A percentile compares a stretch with the other conserved stretches of the same genome.
Evolutionary conservation across 53 echinoderm and acorn worm species (phyloP).

Genomic region (Temnopleurus reevesii): DNA sequence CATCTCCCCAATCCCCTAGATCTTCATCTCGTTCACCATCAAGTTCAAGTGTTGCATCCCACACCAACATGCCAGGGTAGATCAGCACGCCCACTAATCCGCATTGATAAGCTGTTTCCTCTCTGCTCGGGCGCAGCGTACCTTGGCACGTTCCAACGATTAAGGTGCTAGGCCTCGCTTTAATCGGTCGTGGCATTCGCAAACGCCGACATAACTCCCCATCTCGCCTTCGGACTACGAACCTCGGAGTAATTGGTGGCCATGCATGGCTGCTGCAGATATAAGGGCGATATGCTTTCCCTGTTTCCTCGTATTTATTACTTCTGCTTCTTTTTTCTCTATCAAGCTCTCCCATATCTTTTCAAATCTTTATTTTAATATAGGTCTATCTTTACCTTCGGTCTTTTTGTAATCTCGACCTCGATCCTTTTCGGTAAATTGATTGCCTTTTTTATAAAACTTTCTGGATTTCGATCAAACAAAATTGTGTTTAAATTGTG

Average conservation of each 20-base stretch:
- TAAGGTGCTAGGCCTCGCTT: slow-evolving; percentile 23
- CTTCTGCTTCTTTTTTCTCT: not conserved
- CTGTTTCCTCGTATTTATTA: not conserved
- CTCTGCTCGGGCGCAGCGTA: not conserved
- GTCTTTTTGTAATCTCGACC: no score
- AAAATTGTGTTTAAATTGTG: no score
- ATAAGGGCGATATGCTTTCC: not conserved
- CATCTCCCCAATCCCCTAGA: not conserved
- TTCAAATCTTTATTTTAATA: no score
- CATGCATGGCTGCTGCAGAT: slow-evolving; percentile 31
- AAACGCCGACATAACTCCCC: not conserved
- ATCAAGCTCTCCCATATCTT: no score
- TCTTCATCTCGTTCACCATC: not conserved
- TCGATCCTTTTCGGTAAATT: no score
- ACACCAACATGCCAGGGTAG: slow-evolving; percentile 18
- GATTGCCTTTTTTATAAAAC: no score
- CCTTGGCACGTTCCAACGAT: slow-evolving; percentile 43
- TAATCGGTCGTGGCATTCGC: slow-evolving; percentile 41
- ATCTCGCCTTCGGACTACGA: not conserved
- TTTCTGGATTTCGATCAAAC: no score
- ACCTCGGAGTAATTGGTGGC: slow-evolving; percentile 5
- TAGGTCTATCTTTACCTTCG: no score
- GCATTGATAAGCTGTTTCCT: slow-evolving; percentile 1
- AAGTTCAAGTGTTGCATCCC: not conserved
- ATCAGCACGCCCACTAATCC: slow-evolving; percentile 33